A percentile compares a stretch with the other conserved stretches of the same genome.
Evolutionary conservation across 2,113 vertebrate genomes (phyloP).

Genomic region (Scophthalmus maximus): DNA sequence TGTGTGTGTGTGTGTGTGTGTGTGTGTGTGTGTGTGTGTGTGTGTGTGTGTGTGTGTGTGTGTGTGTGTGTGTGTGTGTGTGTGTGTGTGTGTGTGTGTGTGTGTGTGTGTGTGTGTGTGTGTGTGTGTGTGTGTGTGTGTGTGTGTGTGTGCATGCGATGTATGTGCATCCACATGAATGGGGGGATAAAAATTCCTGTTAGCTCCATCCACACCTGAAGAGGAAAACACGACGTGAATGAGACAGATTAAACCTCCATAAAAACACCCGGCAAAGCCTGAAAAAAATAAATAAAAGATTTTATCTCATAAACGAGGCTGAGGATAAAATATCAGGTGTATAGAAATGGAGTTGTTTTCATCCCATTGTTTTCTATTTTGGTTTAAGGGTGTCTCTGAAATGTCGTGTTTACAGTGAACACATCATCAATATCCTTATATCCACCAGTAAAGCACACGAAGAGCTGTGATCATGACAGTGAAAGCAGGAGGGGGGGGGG

Average conservation of each 20-base stretch:
- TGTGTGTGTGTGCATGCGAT: background rate
- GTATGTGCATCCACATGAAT: constrained; percentile 11
- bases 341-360: background rate
- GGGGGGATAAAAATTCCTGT: constrained; percentile 31
- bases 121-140: background rate
- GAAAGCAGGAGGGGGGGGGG: constrained; percentile 14
- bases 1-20: background rate
- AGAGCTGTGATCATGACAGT: background rate
- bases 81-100: background rate
- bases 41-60: background rate
- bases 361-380: background rate
- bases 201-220: constrained; percentile 8
- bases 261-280: constrained; percentile 14
- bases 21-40: background rate
- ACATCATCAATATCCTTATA: background rate
- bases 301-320: background rate
- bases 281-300: constrained; percentile 11
- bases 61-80: background rate
- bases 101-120: background rate
- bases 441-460: background rate
- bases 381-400: background rate
- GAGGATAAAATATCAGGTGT: background rate
- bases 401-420: background rate
- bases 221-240: constrained; percentile 2
- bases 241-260: constrained; percentile 26